Conservation (phyloP, 2,113 vertebrate genomes). For the Raja brachyura region DNA sequence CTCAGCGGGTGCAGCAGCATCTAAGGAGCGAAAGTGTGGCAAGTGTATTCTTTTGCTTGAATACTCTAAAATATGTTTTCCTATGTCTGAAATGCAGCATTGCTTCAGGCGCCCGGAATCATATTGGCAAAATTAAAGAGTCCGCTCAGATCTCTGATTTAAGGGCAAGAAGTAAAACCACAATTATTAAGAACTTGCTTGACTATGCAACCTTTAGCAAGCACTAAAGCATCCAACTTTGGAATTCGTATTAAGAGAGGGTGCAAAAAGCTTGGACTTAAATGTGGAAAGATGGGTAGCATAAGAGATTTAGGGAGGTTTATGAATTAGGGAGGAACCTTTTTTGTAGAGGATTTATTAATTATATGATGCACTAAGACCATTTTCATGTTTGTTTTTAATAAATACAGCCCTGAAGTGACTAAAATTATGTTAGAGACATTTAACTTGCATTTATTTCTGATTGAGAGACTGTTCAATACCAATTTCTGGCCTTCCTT, state of each 20-base stretch:
- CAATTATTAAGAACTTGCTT: background rate
- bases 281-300: background rate
- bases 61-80: background rate
- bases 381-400: background rate
- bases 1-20: no score
- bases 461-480: background rate
- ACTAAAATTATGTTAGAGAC: background rate
- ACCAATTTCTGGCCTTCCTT: background rate
- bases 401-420: background rate
- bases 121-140: background rate
- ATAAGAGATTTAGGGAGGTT: no score
- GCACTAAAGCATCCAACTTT: background rate
- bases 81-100: background rate
- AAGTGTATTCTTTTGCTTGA: background rate
- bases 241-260: background rate
- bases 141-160: background rate
- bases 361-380: background rate
- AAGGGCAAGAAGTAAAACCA: background rate
- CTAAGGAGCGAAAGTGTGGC: no score
- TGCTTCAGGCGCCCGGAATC: background rate
- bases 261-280: background rate
- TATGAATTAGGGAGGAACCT: background rate
- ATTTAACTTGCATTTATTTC: background rate
- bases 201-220: background rate
- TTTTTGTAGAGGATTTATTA: background rate